Evolutionary conservation across 2,888 invertebrate species (phyloP).

Genomic region (Chaetoderma sp.): DNA sequence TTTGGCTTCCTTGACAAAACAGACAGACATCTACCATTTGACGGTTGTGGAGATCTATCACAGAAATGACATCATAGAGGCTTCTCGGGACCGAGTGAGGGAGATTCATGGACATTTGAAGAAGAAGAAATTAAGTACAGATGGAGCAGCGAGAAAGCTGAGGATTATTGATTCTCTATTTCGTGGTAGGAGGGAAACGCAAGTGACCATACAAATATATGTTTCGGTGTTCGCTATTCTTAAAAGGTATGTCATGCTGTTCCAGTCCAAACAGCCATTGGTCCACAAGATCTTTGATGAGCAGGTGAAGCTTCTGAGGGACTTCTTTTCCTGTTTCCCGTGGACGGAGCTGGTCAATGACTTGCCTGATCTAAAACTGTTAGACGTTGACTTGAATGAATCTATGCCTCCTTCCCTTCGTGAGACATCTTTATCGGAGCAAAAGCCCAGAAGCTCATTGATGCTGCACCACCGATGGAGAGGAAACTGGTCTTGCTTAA

Average conservation of each 20-base stretch:
- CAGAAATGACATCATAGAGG: slow-evolving; percentile 1
- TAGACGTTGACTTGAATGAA: slow-evolving; percentile 3
- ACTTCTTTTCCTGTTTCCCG: slow-evolving; percentile 21
- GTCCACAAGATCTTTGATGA: slow-evolving; percentile 28
- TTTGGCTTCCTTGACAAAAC: no score
- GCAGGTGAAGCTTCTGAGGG: slow-evolving; percentile 20
- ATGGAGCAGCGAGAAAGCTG: slow-evolving; percentile 25
- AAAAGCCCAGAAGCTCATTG: neutral
- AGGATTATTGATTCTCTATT: slow-evolving; percentile 24
- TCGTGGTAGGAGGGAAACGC: slow-evolving; percentile 10
- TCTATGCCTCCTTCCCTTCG: no score
- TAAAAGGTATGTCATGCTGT: slow-evolving; percentile 7
- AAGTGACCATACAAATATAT: slow-evolving; percentile 13
- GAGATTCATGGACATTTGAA: slow-evolving; percentile 2
- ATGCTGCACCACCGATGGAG: neutral
- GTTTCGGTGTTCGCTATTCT: neutral
- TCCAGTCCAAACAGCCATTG: slow-evolving; percentile 21
- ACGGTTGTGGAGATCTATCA: slow-evolving; percentile 19
- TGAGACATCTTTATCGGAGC: no score
- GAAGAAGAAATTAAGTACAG: slow-evolving; percentile 19
- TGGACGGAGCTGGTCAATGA: slow-evolving; percentile 24
- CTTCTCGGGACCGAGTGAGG: neutral
- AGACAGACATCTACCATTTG: slow-evolving; percentile 6
- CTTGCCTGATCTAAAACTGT: slow-evolving; percentile 9
- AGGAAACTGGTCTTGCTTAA: neutral